These are phyloP conservation scores for Imbricaverruca yamaguchii DNA, from an alignment of 2,888 invertebrate species.

Conservation along the genomic window DNA sequence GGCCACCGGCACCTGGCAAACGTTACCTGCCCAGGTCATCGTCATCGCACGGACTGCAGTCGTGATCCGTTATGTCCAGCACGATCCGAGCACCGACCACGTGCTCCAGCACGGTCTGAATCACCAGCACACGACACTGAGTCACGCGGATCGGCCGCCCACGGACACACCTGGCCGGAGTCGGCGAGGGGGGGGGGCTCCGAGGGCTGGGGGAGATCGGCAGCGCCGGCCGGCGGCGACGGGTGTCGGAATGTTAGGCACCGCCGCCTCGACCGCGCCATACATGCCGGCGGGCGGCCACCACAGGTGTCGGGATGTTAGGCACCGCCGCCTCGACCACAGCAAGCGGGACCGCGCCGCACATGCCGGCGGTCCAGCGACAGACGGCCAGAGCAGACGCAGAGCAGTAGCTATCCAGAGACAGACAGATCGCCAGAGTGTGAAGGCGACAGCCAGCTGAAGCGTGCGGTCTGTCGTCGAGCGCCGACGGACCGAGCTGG, in stretches of 20 bases:
- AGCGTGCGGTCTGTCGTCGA: background rate
- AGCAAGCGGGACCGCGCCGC: too few relatives aligned
- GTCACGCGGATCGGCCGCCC: background rate
- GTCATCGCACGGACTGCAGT: background rate
- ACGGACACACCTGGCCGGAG: background rate
- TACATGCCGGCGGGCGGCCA: background rate
- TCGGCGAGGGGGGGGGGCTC: background rate
- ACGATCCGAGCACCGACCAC: background rate
- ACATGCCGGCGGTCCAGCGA: background rate
- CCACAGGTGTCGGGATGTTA: too few relatives aligned
- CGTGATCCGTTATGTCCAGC: background rate
- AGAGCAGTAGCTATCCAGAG: background rate
- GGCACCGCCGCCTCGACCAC: too few relatives aligned
- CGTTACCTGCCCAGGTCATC: slow-evolving; percentile 1
- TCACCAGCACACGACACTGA: background rate
- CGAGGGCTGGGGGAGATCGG: background rate
- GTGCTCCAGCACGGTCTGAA: background rate
- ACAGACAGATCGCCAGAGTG: background rate
- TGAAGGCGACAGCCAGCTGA: background rate
- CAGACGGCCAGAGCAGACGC: background rate
- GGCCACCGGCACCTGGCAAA: too few relatives aligned
- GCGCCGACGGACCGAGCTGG: background rate
- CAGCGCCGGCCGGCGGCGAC: background rate
- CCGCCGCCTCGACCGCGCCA: too few relatives aligned
- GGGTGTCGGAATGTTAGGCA: too few relatives aligned